Percentiles rank a stretch among this genome's conserved stretches.
Conservation (phyloP, 1,140 invertebrate species). For the Danaus melanippus region DNA sequence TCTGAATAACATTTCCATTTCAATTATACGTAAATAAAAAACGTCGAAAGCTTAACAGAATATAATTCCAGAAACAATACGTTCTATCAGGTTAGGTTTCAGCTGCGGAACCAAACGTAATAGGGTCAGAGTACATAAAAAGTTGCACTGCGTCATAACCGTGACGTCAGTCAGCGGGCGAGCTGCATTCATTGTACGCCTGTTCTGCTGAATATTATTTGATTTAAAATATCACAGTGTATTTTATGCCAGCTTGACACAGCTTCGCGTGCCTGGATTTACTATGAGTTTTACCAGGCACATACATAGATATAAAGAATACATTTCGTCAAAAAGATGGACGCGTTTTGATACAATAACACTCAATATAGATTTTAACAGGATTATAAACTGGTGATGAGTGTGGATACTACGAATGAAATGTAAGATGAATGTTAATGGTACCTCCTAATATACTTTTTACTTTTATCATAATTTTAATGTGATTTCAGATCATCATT, state of each 20-base stretch:
- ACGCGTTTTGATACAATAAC: no score
- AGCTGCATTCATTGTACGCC: conserved; percentile 16
- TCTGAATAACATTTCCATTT: neutral
- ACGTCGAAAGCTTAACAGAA: no score
- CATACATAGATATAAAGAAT: no score
- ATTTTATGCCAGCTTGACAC: no score
- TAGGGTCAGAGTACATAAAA: conserved; percentile 24
- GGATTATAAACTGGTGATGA: no score
- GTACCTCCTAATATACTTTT: no score
- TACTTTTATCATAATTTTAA: no score
- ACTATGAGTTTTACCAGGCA: neutral
- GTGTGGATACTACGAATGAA: no score
- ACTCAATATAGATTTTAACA: no score
- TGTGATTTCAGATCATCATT: no score
- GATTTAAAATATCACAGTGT: conserved; percentile 11
- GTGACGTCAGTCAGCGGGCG: conserved; percentile 25
- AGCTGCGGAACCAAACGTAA: conserved; percentile 18
- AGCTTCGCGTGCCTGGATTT: conserved; percentile 1
- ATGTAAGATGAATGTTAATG: no score
- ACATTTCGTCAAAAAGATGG: no score
- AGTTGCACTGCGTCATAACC: conserved; percentile 19
- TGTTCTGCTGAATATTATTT: conserved; percentile 18
- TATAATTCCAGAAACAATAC: conserved; percentile 8
- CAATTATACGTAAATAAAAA: neutral
- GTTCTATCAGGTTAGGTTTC: conserved; percentile 21